phyloP scores from a whole-genome alignment of 2,113 vertebrate species.

The Pseudois nayaur region DNA sequence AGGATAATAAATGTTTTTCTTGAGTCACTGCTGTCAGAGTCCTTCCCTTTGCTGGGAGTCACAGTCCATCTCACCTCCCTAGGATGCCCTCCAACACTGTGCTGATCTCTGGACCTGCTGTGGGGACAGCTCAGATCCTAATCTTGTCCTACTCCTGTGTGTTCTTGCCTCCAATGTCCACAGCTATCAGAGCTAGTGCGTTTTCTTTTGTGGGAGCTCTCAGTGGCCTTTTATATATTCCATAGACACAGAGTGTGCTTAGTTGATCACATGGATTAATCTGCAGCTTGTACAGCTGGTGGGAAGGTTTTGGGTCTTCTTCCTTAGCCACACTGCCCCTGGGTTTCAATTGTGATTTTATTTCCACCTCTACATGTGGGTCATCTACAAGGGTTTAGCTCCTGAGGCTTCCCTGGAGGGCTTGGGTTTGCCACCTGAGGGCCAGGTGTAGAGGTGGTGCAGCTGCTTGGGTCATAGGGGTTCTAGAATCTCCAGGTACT shows the following conservation, averaged over 20 bases:
- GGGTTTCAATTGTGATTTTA: neutral
- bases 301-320: neutral
- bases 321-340: neutral
- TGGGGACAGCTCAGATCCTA: neutral
- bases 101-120: neutral
- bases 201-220: neutral
- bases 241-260: neutral
- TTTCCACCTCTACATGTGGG: neutral
- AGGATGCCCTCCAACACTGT: neutral
- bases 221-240: neutral
- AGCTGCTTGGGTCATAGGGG: neutral
- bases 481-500: neutral
- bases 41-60: neutral
- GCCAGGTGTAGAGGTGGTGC: fast-evolving
- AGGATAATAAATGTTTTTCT: neutral
- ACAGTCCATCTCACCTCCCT: neutral
- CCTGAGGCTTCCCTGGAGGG: neutral
- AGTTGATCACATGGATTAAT: neutral
- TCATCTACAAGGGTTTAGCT: neutral
- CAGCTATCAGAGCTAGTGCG: neutral
- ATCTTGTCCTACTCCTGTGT: neutral
- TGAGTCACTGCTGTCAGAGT: neutral
- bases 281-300: neutral
- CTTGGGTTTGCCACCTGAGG: neutral
- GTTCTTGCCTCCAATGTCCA: neutral